Evolutionary conservation across 2,797 vertebrate species (phyloP).

Genomic region (Notolepis coatsorum): DNA sequence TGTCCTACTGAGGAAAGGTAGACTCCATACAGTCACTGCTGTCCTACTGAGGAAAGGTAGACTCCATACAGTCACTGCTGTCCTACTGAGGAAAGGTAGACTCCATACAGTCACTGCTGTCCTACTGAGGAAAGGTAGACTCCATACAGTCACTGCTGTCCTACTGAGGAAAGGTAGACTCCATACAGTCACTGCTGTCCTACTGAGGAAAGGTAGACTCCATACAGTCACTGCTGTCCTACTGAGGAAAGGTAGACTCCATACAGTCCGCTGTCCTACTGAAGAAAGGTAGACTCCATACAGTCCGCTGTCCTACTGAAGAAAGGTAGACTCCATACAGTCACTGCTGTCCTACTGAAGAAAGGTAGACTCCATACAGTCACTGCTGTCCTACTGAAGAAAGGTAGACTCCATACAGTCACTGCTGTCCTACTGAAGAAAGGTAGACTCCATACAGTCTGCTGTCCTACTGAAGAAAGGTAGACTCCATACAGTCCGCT

Average conservation of each 20-base stretch:
- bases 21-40: not conserved
- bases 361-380: constrained; percentile 85
- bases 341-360: constrained; percentile 93
- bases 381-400: no score
- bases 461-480: constrained; percentile 96
- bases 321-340: no score
- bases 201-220: no score
- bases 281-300: constrained; percentile 88
- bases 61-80: constrained; percentile 91
- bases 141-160: constrained; percentile 91
- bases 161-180: constrained; percentile 94
- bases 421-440: constrained; percentile 95
- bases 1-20: constrained; percentile 96
- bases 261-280: constrained; percentile 87
- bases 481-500: constrained; percentile 74
- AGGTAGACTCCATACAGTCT: constrained; percentile 81
- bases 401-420: no score
- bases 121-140: no score
- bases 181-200: not conserved
- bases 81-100: constrained; percentile 95
- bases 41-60: no score
- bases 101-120: not conserved
- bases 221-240: constrained; percentile 92
- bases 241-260: constrained; percentile 91
- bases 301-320: no score